Evolutionary conservation across 37 sponge, comb jelly and placozoan genomes (phyloP), one percentile per base, ranked within the genome.

Genomic region (Cladorhizidae sp.): DNA sequence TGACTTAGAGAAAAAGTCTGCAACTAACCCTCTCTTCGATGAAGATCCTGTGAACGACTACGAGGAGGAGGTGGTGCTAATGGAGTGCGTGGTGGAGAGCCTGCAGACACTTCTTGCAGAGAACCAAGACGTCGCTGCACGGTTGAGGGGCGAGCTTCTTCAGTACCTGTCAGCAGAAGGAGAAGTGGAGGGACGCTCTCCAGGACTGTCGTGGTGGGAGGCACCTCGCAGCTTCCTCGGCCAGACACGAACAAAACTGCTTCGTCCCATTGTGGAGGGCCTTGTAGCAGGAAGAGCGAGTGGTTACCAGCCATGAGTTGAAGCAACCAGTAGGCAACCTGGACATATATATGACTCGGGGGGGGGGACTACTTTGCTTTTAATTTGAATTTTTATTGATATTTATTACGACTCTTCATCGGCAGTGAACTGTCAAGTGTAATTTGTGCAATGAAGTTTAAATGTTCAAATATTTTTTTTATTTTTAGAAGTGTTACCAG

Each of bases 1-100:
- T 12, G 12, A 17, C 61, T 67, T 38, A 29, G 20, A 31, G 3
- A 38, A 3, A 2, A 7, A 61, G 62, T 6, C 25, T n/a, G 62
- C 33, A 31, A 67, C 68, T 7, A 75, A 72, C 41, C 38, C 67
- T 7, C 75, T 91, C 55, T 91, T 91, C 79, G 83, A 86, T 9
- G 91, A 91, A 67, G 91, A 83, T 33, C 87, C 81, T 0, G 22
- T 78, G 31, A 91, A 91, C 35, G 61, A 82, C 58, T 91, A 86
- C 58, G 72, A 28, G 12, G 91, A 91, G 67, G 78, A 80, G 6
- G 45, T 78, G 1, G 54, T 76, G 39, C 40, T 90, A 8, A 11
- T 84, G 1, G 37, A 70, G 41, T 40, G 36, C 22, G 29, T 76
- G 8, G 78, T 21, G 20, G 38, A 20, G 39, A 51, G 76, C 59